Evolutionary conservation across 1,140 invertebrate genomes (phyloP), one percentile per base, ranked within the genome.

Genomic region (Laupala kohalensis): DNA sequence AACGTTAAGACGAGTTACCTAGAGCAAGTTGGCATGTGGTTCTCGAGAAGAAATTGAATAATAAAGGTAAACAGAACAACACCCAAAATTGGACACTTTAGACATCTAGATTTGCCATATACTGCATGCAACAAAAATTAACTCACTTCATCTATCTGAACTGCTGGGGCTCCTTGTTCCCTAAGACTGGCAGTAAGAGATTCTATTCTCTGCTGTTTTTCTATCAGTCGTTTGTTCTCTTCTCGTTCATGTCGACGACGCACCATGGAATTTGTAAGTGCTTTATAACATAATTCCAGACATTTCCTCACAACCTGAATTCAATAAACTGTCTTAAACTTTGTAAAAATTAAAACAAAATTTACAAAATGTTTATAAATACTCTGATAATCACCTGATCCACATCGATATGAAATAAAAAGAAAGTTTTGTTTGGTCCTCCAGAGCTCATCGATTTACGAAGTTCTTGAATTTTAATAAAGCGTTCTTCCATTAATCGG

Each of bases 191-290:
- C 86, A 64, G 90, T 86, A 65, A 96, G 88, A 27, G 88, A 89
- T 75, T 94, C 90, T 71, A 95, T 87, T 75, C 92, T 84, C 74
- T 93, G 87, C 74, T 92, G 88, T 80, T 95, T 95, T 75, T 94
- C 93, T 69, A 95, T 68, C 65, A 72, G 24, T 6, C 71, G 28
- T 15, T 53, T 28, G 66, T 81, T 77, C 69, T 83, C 81, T 9
- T 76, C 79, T 29, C 83, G 83, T 77, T 90, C 88, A 76, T 86
- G 83, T 64, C 86, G 84, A 64, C 85, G 84, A 67, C 87, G 83
- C 3, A 83, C 83, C 73, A 89, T 83, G 27, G 84, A 83, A 81
- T 94, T 93, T 78, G 88, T 90, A 19, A 93, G 77, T 12, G 90
- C 83, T 77, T 92, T 91, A 78, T 89, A 92, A 77, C 89, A 91